Evolutionary conservation across 1,140 invertebrate species (phyloP), one percentile per base, ranked within the genome.

Genomic region (Mactra quadrangularis): DNA sequence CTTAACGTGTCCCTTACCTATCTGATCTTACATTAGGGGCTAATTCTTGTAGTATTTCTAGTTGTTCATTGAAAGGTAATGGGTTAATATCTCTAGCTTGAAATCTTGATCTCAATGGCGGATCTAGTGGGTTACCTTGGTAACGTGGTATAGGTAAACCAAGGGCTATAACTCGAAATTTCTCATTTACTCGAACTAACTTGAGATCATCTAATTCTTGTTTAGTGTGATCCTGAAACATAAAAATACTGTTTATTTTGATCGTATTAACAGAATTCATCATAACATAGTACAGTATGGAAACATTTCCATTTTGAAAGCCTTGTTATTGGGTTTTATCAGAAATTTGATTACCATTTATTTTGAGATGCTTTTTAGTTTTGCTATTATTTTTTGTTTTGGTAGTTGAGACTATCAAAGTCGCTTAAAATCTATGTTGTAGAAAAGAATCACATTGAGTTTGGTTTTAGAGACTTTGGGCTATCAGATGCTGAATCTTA

Each of bases 91-190:
- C 96, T 90, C 97, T 94, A 0, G 97, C 97, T 93, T 99, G 98
- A 93, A 99, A 99, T 70, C 98, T 94, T 0, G 98, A 99, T 82
- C 98, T 94, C 13, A 99, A 93, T 0, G 98, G 98, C 17, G 98
- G 98, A 95, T 99, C 98, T 15, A 99, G 93, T 0, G 98, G 97
- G 91, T 99, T 98, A 1, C 98, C 98, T 82, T 95, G 95, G 85
- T 93, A 93, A 57, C 90, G 87, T n/a, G 92, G 92, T 22, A 93
- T 89, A 15, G 92, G 92, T 11, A 93, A 84, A 0, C 92, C 92
- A 66, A 93, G 87, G 59, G 92, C 92, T 83, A 93, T 92, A 68
- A 93, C 92, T 78, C 97, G 94, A 91, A 99, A 99, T 87, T 97
- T 95, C 90, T 99, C 97, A 88, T 89, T 86, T 55, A 93, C 93